These are phyloP conservation scores for Chelonus insularis DNA, from an alignment of 1,140 invertebrate species.

Conservation along the genomic window DNA sequence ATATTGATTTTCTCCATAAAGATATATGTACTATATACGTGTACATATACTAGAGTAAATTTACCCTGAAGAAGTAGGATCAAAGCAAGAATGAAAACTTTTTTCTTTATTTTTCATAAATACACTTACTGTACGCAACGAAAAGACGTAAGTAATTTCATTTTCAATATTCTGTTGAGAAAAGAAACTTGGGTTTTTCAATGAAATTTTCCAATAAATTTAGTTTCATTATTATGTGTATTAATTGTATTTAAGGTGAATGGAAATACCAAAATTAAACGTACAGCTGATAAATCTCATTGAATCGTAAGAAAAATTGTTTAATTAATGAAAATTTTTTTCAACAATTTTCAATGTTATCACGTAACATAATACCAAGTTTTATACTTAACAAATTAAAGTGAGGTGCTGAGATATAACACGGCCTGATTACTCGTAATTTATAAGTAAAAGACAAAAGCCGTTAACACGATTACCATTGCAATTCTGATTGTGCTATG, in stretches of 20 bases:
- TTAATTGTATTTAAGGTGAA: constrained; percentile 9
- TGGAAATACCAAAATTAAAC: background rate
- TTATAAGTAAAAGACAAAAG: background rate
- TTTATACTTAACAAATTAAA: background rate
- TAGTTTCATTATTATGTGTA: too few species aligned
- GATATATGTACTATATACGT: too few species aligned
- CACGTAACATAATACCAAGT: background rate
- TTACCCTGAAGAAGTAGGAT: too few species aligned
- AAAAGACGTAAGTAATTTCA: too few species aligned
- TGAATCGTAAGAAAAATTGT: background rate
- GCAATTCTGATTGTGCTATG: background rate
- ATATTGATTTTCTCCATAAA: too few species aligned
- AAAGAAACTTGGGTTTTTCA: too few species aligned
- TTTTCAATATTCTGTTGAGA: too few species aligned
- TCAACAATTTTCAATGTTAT: background rate
- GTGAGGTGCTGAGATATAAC: background rate
- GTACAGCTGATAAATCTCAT: background rate
- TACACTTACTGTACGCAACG: too few species aligned
- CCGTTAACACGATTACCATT: background rate
- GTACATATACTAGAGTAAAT: too few species aligned
- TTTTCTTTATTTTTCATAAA: too few species aligned
- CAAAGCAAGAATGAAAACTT: too few species aligned
- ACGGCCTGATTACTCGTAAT: background rate
- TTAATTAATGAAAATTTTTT: background rate
- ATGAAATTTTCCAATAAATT: too few species aligned